Evolutionary conservation across 2,888 invertebrate species (phyloP).

Genomic region (Calliphora vomitoria): DNA sequence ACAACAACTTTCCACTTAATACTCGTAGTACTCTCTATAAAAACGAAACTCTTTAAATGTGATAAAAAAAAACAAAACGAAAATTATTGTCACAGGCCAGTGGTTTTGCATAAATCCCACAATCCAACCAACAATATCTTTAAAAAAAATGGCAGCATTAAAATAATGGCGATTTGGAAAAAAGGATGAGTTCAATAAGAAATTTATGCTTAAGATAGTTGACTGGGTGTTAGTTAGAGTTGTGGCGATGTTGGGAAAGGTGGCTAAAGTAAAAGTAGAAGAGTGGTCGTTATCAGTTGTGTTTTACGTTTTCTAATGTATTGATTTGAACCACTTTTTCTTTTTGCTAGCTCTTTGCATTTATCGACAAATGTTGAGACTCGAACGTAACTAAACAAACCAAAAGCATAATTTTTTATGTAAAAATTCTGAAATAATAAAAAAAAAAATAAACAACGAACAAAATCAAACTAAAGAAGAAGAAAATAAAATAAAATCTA

Average conservation of each 20-base stretch:
- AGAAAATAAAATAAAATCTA: conserved; percentile 52
- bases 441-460: not conserved
- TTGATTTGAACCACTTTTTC: conserved; percentile 66
- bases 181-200: conserved; percentile 61
- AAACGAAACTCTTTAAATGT: conserved; percentile 8
- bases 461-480: conserved; percentile 43
- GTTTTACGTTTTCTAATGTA: conserved; percentile 30
- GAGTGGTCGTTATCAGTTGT: conserved; percentile 39
- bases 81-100: conserved; percentile 73
- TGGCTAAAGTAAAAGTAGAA: conserved; percentile 15
- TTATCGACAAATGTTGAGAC: conserved; percentile 50
- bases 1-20: conserved; percentile 40
- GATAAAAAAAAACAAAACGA: conserved; percentile 16
- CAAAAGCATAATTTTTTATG: conserved; percentile 64
- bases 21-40: not conserved
- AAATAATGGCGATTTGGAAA: conserved; percentile 42
- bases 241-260: not conserved
- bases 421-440: conserved; percentile 29
- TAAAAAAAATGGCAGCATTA: conserved; percentile 21
- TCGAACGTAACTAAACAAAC: conserved; percentile 48
- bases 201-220: conserved; percentile 46
- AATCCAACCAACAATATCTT: conserved; percentile 40
- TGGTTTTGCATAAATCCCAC: conserved; percentile 73
- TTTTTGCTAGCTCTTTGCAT: conserved; percentile 33
- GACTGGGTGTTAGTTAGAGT: not conserved